phyloP scores from a whole-genome alignment of 2,888 invertebrate species.

The Tenthredo notha region DNA sequence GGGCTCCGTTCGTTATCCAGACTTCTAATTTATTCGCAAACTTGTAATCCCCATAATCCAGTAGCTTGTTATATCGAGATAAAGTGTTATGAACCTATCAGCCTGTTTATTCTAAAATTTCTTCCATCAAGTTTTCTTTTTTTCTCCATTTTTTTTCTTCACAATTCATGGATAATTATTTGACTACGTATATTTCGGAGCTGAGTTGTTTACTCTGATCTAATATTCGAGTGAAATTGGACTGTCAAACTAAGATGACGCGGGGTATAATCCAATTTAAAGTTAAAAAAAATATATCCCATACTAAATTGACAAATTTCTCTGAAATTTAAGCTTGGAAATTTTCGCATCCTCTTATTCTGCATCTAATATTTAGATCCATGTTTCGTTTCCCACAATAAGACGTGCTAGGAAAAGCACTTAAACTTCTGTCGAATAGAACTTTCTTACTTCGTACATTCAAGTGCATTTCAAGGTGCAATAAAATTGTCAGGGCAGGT shows the following conservation, averaged over 20 bases:
- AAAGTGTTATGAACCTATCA: no score
- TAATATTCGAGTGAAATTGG: neutral
- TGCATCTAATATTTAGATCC: neutral
- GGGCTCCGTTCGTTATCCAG: neutral
- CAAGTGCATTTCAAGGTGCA: slow-evolving; percentile 39
- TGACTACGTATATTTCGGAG: neutral
- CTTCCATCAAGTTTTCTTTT: neutral
- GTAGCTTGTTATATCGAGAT: no score
- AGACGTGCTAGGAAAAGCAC: neutral
- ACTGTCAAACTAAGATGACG: neutral
- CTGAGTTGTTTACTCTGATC: no score
- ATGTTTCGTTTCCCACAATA: neutral
- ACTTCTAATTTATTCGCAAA: no score
- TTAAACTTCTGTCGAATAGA: slow-evolving; percentile 16
- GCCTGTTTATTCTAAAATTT: neutral
- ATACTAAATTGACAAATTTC: neutral
- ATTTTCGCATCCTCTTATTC: neutral
- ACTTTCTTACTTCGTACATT: neutral
- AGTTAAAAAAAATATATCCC: neutral
- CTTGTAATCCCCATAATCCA: no score
- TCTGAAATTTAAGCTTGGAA: neutral
- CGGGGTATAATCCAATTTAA: neutral
- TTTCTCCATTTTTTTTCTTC: neutral
- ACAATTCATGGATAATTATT: neutral
- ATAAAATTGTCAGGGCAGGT: slow-evolving; percentile 45